Percentiles rank a stretch among this genome's conserved stretches.
phyloP scores from a whole-genome alignment of 2,113 vertebrate genomes.

The Argyrosomus japonicus region DNA sequence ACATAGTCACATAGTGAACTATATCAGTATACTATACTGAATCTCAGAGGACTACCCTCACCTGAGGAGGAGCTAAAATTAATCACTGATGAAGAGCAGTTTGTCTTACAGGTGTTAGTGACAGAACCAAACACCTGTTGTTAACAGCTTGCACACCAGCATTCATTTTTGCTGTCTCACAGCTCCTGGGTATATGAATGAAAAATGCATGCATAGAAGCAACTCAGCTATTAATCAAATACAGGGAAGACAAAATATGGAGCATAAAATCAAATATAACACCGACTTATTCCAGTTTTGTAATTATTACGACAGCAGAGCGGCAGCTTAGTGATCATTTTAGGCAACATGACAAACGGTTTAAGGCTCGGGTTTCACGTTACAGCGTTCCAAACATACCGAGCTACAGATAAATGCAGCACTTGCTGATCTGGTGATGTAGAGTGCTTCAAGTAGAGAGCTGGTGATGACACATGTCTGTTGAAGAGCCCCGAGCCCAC shows the following conservation, averaged over 20 bases:
- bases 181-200: background rate
- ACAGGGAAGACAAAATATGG: background rate
- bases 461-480: conserved; percentile 77
- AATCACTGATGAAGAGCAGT: conserved; percentile 19
- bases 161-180: background rate
- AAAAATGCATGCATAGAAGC: background rate
- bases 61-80: conserved; percentile 46
- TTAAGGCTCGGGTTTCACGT: conserved; percentile 1
- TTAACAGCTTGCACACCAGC: background rate
- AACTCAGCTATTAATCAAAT: background rate
- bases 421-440: conserved; percentile 41
- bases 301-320: background rate
- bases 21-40: no score
- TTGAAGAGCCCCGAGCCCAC: conserved; percentile 53
- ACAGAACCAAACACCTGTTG: conserved; percentile 51
- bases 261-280: background rate
- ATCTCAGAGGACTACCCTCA: conserved; percentile 30
- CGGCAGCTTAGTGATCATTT: background rate
- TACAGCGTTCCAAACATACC: conserved; percentile 20
- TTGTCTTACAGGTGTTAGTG: conserved; percentile 50
- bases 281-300: background rate
- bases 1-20: no score
- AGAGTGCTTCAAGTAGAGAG: conserved; percentile 70
- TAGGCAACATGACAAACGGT: conserved; percentile 8
- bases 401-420: conserved; percentile 25